Percentiles rank a stretch among this genome's conserved stretches.
phyloP scores from a whole-genome alignment of 2,888 invertebrate genomes.

The Erebia aethiops region DNA sequence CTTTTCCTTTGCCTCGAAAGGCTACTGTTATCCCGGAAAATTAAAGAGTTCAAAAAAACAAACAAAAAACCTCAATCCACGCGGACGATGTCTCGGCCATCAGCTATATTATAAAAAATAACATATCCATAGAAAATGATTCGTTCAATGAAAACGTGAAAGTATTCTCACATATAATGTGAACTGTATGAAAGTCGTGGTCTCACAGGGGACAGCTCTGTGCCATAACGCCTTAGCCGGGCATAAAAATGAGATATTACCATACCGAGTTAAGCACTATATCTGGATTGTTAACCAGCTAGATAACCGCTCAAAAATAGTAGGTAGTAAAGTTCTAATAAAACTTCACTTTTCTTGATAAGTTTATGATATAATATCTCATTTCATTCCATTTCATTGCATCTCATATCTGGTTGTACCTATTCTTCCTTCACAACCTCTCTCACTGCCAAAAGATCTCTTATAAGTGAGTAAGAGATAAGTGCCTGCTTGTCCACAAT shows the following conservation, averaged over 20 bases:
- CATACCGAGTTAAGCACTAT: conserved; percentile 39
- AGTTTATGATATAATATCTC: no score
- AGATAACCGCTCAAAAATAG: conserved; percentile 23
- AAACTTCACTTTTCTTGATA: not conserved
- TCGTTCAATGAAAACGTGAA: conserved; percentile 39
- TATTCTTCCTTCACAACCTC: no score
- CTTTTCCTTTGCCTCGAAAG: no score
- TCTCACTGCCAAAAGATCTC: no score
- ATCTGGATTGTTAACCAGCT: conserved; percentile 18
- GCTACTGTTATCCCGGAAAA: no score
- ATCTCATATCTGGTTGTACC: no score
- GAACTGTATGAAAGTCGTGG: conserved; percentile 36
- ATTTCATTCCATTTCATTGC: no score
- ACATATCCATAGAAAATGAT: conserved; percentile 36
- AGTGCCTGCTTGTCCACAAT: no score
- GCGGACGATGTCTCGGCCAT: no score
- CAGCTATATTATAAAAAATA: conserved; percentile 7
- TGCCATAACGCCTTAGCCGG: conserved; percentile 37
- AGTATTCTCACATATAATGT: conserved; percentile 34
- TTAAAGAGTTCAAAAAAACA: no score
- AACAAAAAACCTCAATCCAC: no score
- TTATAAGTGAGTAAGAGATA: no score
- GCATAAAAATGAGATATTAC: conserved; percentile 44
- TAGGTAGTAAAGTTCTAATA: not conserved
- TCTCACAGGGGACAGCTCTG: conserved; percentile 35